Evolutionary conservation across 2,113 vertebrate species (phyloP), one percentile per base, ranked within the genome.

Genomic region (Arenaria interpres): DNA sequence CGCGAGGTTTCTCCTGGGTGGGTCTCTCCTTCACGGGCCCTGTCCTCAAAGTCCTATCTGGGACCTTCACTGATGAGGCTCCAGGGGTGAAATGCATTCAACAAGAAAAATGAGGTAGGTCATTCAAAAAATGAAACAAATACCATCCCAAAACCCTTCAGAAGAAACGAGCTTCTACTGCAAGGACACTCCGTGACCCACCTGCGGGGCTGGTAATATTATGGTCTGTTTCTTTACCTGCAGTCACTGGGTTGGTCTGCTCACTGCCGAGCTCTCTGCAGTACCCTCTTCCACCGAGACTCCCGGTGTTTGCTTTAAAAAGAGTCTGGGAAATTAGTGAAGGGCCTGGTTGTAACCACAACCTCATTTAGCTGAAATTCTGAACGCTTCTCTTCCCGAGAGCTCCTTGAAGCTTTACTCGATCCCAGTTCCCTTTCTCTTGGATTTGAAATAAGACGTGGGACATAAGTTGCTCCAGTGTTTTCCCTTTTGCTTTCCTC

Each of bases 391-490:
- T 64, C 35, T 71, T 73, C 75, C 59, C 3, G 11, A 53, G 71
- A 69, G 57, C 88, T 75, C 13, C 56, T 41, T 5, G 45, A 32
- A 93, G 46, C 56, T 53, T 32, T 33, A 5, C 59, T 62, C 3
- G 10, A 4, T 8, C 1, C 18, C 75, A 21, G 20, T 39, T 48
- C 48, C 37, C 39, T n/a, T 45, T 48, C 74, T 85, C 43, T 27
- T 20, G 7, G 50, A 22, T 76, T 59, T 77, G 67, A 25, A 89
- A 28, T 35, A 41, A 72, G 50, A 39, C 12, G 14, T 3, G 1
- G 2, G 10, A 1, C 7, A 2, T 13, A 1, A 2, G 17, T 14
- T 21, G 51, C 90, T 94, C 27, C 35, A 6, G 86, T 0, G 0
- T 51, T 63, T 63, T 80, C 54, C 78, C 28, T 51, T 71, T 50